Evolutionary conservation across 2,888 invertebrate species (phyloP), one percentile per base, ranked within the genome.

Genomic region (Nephrotoma guestfalica): DNA sequence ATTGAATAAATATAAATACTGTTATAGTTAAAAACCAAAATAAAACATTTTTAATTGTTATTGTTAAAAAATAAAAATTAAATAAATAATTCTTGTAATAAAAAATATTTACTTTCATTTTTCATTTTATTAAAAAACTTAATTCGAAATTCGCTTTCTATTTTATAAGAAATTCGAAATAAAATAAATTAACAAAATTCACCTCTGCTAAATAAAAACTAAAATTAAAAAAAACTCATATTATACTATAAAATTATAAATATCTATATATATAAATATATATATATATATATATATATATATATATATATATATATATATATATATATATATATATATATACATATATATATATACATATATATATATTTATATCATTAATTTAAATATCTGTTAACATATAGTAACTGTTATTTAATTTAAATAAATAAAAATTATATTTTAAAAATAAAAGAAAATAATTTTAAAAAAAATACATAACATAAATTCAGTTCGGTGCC

Each of bases 201-300:
- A 83, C 83, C 30, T 83, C 84, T 43, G 43, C 85, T 85, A 85
- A 85, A 43, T 18, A 85, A 30, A 30, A 43, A 85, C 11, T 45
- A 85, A 85, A 85, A 71, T 15, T 43, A 85, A 41, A 85, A 85
- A 41, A 85, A 85, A 41, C 71, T 71, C 30, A 71, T 71, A 71
- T 71, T 71, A 71, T 71, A 71, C 71, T 71, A 71, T 57, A 57
- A 18, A 57, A 18, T 18, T 57, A 57, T 30, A 71, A 9, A 30
- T 30, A 30, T 71, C 15, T 51, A 51, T 84, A 86, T 86, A 86
- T 71, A 57, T 43, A 87, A 85, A 88, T 86, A 88, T 86, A 88
- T 87, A 88, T 87, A 88, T 86, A 88, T 87, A 87, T 83, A 87
- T 87, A 88, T 86, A 88, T 87, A 87, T 86, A 87, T 87, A 87